phyloP scores from a whole-genome alignment of 2,888 invertebrate species.

The Drosophila quinaria region DNA sequence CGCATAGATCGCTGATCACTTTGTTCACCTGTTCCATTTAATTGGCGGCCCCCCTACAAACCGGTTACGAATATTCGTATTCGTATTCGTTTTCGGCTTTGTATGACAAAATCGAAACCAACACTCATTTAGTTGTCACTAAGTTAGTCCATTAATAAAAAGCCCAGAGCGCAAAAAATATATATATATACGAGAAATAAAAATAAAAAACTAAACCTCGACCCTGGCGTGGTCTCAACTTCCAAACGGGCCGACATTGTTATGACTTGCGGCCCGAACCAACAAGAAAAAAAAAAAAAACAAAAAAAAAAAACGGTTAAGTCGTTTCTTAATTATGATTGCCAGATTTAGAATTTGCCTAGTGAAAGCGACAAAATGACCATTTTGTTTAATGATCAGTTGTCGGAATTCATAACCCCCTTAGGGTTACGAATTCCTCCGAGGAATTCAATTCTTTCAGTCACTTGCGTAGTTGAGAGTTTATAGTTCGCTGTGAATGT shows the following conservation, averaged over 20 bases:
- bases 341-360: constrained; percentile 28
- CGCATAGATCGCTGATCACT: constrained; percentile 39
- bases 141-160: constrained; percentile 71
- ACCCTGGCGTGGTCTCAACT: constrained; percentile 40
- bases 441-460: background rate
- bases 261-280: too few relatives aligned
- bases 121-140: constrained; percentile 77
- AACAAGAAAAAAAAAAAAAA: constrained; percentile 6
- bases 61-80: constrained; percentile 33
- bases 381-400: constrained; percentile 40
- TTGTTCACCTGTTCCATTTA: constrained; percentile 77
- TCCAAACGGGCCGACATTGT: constrained; percentile 7
- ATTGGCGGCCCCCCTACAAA: constrained; percentile 45
- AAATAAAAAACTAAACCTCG: constrained; percentile 14
- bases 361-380: constrained; percentile 50
- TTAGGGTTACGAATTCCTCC: constrained; percentile 12
- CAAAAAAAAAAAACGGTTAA: background rate
- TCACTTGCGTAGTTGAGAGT: background rate
- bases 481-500: background rate
- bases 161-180: constrained; percentile 24
- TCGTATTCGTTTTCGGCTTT: constrained; percentile 15
- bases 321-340: constrained; percentile 44
- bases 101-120: constrained; percentile 65
- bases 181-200: background rate
- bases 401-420: constrained; percentile 20